Base-by-base conservation (phyloP, 2,888 invertebrate genomes). In the Pedicia rivosa region DNA sequence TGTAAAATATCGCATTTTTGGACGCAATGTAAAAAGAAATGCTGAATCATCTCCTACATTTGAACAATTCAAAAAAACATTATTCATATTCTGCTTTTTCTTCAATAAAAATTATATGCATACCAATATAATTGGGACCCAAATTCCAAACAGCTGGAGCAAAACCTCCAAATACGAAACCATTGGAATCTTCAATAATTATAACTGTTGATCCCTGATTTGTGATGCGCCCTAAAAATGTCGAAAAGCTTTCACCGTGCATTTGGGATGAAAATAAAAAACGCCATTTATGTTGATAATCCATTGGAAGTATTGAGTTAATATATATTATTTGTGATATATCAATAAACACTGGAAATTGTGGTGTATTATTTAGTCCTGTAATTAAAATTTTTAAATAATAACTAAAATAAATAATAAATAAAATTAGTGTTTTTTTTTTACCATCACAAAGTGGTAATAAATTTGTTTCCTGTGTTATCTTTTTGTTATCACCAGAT, bases 181-280 rank as follows among this genome's bases (percentile, higher is more conserved):
- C 83, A 44, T 74, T 70, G 42, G 71, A 72, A 53, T 86, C 84
- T 53, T 90, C 86, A 3, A 94, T 65, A 26, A 94, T 73, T 4
- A 94, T 59, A 2, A 94, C 62, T 1, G 83, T 84, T 0, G 88
- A 76, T 1, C 88, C 88, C 51, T 81, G 78, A 50, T 83, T 75
- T 37, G 72, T 66, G 43, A 87, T 76, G 36, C 80, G 72, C 36
- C 83, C 77, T 35, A 62, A 44, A 65, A 84, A 70, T 10, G 83
- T 84, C 3, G 86, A 79, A 61, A 86, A 92, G 37, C 88, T 88
- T 62, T 90, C 88, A 0, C 92, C 92, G 53, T 90, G 84, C 37
- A 81, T 75, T 52, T 78, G 75, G 12, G 83, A 82, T 6, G 84
- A 86, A 63, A 86, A 91, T 3, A 91, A 64, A 51, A 88, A 81